These are phyloP conservation scores for Poeciliopsis turneri DNA, from an alignment of 2,797 vertebrate species.

Conservation along the genomic window DNA sequence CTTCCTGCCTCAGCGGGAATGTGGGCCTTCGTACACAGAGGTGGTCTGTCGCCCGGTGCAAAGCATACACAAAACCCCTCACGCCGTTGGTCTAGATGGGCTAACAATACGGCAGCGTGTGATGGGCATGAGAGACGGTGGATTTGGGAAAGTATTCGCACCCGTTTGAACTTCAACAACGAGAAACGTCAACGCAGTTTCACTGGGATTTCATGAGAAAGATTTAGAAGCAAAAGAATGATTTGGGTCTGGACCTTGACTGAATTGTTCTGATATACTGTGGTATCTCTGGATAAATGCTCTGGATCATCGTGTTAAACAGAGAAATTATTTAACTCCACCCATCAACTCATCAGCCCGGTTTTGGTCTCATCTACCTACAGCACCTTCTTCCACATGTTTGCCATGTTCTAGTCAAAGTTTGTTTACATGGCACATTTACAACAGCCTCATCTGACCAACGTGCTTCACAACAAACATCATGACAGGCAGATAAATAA, in stretches of 20 bases:
- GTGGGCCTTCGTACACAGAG: constrained; percentile 51
- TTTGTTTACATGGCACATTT: too few relatives aligned
- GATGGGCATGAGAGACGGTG: neutral
- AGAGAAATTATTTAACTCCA: neutral
- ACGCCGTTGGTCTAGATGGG: constrained; percentile 14
- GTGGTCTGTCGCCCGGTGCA: constrained; percentile 28
- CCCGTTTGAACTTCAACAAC: neutral
- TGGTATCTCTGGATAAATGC: neutral
- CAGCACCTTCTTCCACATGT: neutral
- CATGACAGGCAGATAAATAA: too few relatives aligned
- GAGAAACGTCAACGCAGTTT: neutral
- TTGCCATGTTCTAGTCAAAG: neutral
- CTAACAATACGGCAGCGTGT: constrained; percentile 8
- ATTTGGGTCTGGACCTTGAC: neutral
- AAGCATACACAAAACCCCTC: constrained; percentile 14
- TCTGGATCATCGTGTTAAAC: neutral
- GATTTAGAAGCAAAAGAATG: neutral
- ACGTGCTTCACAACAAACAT: too few relatives aligned
- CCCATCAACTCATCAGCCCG: neutral
- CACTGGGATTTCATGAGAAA: neutral
- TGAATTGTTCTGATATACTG: neutral
- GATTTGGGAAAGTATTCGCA: neutral
- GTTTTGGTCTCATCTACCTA: neutral
- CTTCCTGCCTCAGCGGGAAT: constrained; percentile 56
- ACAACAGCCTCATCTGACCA: too few relatives aligned